A percentile compares a stretch with the other conserved stretches of the same genome.
phyloP scores from a whole-genome alignment of 2,113 vertebrate genomes.

The Emydocephalus ijimae region DNA sequence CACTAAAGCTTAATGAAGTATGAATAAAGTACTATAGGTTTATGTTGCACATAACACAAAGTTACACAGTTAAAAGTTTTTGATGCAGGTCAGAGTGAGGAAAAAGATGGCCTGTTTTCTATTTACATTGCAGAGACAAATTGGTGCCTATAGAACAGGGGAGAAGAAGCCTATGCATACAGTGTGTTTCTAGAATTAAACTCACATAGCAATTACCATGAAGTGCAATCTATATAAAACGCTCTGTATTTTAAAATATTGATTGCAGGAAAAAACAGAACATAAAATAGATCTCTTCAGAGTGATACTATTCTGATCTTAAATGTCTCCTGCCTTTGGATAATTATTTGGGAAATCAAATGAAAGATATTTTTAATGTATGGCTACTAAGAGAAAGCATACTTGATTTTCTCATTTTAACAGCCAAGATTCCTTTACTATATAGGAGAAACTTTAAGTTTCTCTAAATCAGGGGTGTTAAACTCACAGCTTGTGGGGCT shows the following conservation, averaged over 20 bases:
- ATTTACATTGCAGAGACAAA: background rate
- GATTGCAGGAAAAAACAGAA: background rate
- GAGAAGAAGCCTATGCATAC: background rate
- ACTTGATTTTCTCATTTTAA: background rate
- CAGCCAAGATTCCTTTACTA: background rate
- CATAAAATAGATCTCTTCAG: background rate
- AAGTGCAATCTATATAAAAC: background rate
- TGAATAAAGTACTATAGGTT: background rate
- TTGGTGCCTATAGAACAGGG: background rate
- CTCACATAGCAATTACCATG: background rate
- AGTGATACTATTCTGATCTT: background rate
- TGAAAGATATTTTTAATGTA: background rate
- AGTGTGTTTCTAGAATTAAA: background rate
- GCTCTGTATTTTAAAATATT: background rate
- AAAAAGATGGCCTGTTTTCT: background rate
- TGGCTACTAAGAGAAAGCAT: background rate
- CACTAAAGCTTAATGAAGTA: background rate
- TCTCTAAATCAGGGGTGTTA: no score
- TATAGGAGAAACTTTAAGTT: background rate
- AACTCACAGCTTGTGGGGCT: no score
- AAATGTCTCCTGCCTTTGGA: background rate
- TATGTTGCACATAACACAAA: background rate
- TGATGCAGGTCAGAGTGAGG: background rate
- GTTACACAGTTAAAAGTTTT: background rate
- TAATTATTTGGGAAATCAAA: conserved; percentile 5